Conservation (phyloP, 2,797 vertebrate species). For the Botia kubotai region DNA sequence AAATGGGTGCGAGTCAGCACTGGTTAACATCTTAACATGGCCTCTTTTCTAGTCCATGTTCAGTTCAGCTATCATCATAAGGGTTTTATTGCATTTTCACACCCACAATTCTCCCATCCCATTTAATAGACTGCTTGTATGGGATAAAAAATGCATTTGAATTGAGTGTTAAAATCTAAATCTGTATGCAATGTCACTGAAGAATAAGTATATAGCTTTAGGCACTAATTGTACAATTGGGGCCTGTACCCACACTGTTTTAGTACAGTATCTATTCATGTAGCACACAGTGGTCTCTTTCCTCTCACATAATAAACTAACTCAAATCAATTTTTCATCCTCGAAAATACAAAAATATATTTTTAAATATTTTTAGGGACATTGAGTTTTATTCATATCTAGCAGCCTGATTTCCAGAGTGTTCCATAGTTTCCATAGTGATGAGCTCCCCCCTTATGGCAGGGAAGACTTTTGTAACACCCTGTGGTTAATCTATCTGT, state of each 20-base stretch:
- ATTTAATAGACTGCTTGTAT: background rate
- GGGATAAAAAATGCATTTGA: background rate
- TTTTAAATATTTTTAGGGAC: background rate
- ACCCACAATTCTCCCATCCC: background rate
- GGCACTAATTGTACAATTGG: background rate
- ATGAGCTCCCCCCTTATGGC: constrained; percentile 44
- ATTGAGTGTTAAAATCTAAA: background rate
- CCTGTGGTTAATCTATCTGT: constrained; percentile 51
- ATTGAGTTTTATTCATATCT: constrained; percentile 7
- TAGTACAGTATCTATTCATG: background rate
- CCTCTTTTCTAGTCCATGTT: background rate
- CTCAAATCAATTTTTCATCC: background rate
- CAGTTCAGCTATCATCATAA: background rate
- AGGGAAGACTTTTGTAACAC: constrained; percentile 44
- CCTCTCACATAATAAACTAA: background rate
- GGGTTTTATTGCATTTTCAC: background rate
- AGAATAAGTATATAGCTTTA: background rate
- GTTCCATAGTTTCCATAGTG: constrained; percentile 61
- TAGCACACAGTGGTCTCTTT: background rate
- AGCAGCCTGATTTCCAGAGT: constrained; percentile 36
- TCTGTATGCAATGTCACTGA: background rate
- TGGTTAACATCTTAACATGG: constrained; percentile 32
- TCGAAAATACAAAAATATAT: too few relatives aligned
- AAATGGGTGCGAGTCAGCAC: constrained; percentile 20
- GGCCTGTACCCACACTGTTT: background rate